Evolutionary conservation across 2,113 vertebrate genomes (phyloP).

Genomic region (Stegastes partitus): DNA sequence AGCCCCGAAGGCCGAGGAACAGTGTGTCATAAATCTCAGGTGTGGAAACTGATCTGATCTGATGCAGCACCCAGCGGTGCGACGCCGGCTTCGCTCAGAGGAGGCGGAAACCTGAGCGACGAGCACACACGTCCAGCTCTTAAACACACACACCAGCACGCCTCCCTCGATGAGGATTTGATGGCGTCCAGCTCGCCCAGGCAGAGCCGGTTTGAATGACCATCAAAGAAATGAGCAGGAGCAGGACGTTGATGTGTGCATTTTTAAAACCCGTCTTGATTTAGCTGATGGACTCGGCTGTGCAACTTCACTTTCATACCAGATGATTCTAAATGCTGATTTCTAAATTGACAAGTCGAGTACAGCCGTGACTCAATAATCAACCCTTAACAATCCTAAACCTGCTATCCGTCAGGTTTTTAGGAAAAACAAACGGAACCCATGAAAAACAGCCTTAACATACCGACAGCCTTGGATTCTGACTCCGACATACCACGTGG

Average conservation of each 20-base stretch:
- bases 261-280: neutral
- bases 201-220: slow-evolving; percentile 67
- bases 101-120: slow-evolving; percentile 71
- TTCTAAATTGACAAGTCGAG: too few species aligned
- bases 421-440: too few species aligned
- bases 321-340: too few species aligned
- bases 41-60: slow-evolving; percentile 64
- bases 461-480: too few species aligned
- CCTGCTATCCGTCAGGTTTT: too few species aligned
- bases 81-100: slow-evolving; percentile 38
- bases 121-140: slow-evolving; percentile 25
- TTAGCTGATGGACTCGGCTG: neutral
- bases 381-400: too few species aligned
- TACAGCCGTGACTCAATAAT: too few species aligned
- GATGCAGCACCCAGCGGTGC: slow-evolving; percentile 46
- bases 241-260: neutral
- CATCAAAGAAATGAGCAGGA: slow-evolving; percentile 35
- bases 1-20: neutral
- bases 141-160: slow-evolving; percentile 40
- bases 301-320: too few species aligned
- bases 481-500: too few species aligned
- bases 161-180: slow-evolving; percentile 36
- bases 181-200: slow-evolving; percentile 55
- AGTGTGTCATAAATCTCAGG: slow-evolving; percentile 68
- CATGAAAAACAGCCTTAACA: too few species aligned